phyloP scores from a whole-genome alignment of 2,113 vertebrate genomes.

The Merops nubicus region DNA sequence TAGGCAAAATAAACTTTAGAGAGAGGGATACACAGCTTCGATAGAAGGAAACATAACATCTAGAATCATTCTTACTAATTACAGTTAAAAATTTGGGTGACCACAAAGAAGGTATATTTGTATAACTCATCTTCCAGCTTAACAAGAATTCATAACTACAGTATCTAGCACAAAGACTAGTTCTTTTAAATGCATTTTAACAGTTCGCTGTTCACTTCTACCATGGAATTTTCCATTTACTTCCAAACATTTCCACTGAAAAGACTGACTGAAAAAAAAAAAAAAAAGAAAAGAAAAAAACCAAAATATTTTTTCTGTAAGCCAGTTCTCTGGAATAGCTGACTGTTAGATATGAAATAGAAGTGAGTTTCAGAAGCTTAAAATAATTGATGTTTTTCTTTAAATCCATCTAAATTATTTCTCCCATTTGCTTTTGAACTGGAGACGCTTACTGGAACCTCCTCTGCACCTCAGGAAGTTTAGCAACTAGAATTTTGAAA shows the following conservation, averaged over 20 bases:
- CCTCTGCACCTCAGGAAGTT: constrained; percentile 43
- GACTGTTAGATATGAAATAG: not conserved
- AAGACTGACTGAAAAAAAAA: not conserved
- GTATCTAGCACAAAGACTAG: not conserved
- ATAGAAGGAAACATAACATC: not conserved
- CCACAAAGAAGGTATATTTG: not conserved
- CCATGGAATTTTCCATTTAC: not conserved
- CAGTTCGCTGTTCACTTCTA: not conserved
- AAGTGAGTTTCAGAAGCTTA: not conserved
- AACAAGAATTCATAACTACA: not conserved
- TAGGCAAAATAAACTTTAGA: constrained; percentile 17
- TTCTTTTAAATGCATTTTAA: not conserved
- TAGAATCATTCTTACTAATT: constrained; percentile 16
- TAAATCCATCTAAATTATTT: constrained; percentile 24
- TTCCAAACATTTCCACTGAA: not conserved
- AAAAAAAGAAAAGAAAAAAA: too few relatives aligned
- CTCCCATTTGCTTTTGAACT: constrained; percentile 24
- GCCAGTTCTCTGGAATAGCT: not conserved
- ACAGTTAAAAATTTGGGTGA: constrained; percentile 20
- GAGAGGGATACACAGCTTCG: not conserved
- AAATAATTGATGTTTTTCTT: constrained; percentile 8
- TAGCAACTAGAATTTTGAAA: constrained; percentile 39
- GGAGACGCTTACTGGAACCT: constrained; percentile 45
- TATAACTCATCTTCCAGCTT: not conserved
- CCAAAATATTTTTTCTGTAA: too few relatives aligned